Base-by-base conservation (phyloP, 1,140 invertebrate genomes). In the Drosophila ercepeae region DNA sequence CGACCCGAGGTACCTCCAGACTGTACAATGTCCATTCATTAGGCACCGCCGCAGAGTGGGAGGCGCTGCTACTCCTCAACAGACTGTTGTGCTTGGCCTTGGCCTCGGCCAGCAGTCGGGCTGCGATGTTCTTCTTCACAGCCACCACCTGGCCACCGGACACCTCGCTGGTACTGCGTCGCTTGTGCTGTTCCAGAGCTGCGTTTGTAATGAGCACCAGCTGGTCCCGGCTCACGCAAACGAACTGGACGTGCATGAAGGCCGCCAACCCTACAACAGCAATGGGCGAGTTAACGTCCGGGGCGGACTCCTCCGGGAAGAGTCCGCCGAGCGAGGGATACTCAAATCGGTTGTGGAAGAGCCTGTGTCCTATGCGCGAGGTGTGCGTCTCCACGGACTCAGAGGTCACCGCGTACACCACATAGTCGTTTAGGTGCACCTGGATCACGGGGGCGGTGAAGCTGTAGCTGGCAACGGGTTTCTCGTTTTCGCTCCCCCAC, bases 331-430 rank as follows among this genome's bases (percentile, higher is more conserved):
- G 63, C 25, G 81, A 78, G 13, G 88, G 89, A 54, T 91, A 91
- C 46, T 91, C 90, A 23, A 91, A 91, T 3, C 82, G 79, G 72
- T 89, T 91, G 25, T 84, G 75, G 44, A 91, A 91, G 0, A 94
- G 76, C 39, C 93, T 92, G 82, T 95, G 93, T 0, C 94, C 93
- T 29, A 94, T 92, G 29, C 95, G 92, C 23, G 95, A 91, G 0
- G 96, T 96, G 71, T 96, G 96, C 0, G 95, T 95, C 88, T 97
- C 96, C 4, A 97, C 92, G 1, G 96, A 96, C 59, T 94, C 94
- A 36, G 95, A 94, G 1, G 96, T 97, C 0, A 97, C 89, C 0
- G 95, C 95, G 88, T 96, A 95, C 1, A 97, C 86, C 48, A 95
- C 93, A 51, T 94, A 94, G 57, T 94, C 92, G 75, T 96, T 95